Conservation (phyloP, 37 sponge, comb jelly and placozoan genomes). For the Chondrilla cf. caribensis region DNA sequence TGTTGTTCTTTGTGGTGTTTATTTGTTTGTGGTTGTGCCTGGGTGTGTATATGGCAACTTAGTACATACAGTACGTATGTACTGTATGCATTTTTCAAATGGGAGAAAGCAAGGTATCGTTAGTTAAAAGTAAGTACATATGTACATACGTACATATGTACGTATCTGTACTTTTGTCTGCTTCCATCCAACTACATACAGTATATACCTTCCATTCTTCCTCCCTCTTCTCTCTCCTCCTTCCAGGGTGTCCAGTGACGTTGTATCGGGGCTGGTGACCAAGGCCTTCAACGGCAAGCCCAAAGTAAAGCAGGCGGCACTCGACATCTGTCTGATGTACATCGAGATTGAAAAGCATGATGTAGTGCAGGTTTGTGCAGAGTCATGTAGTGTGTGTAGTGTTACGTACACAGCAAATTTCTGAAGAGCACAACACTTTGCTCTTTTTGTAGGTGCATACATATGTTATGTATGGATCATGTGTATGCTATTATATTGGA, state of each 20-base stretch:
- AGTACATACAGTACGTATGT: too few relatives aligned
- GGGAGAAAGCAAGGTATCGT: too few relatives aligned
- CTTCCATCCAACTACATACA: not conserved
- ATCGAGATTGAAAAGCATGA: slow-evolving; percentile 90
- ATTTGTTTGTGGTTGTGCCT: not conserved
- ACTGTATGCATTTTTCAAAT: not conserved
- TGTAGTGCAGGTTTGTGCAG: slow-evolving; percentile 48
- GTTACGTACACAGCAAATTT: not conserved
- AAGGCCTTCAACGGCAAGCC: slow-evolving; percentile 89
- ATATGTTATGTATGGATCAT: too few relatives aligned
- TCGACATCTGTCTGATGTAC: slow-evolving; percentile 78
- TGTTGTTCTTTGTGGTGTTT: too few relatives aligned
- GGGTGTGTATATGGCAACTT: not conserved
- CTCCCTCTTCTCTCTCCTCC: not conserved
- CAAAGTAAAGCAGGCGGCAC: slow-evolving; percentile 76
- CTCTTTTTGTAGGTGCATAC: too few relatives aligned
- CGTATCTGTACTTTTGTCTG: slow-evolving; percentile 2
- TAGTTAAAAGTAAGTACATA: not conserved
- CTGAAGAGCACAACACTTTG: too few relatives aligned
- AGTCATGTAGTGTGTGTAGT: not conserved
- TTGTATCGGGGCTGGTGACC: slow-evolving; percentile 81
- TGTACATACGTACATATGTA: not conserved
- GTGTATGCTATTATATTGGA: too few relatives aligned
- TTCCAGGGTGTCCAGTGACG: slow-evolving; percentile 61
- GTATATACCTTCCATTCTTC: not conserved